Evolutionary conservation across 2,888 invertebrate genomes (phyloP).

Genomic region (Liopterus haemorrhoidalis): DNA sequence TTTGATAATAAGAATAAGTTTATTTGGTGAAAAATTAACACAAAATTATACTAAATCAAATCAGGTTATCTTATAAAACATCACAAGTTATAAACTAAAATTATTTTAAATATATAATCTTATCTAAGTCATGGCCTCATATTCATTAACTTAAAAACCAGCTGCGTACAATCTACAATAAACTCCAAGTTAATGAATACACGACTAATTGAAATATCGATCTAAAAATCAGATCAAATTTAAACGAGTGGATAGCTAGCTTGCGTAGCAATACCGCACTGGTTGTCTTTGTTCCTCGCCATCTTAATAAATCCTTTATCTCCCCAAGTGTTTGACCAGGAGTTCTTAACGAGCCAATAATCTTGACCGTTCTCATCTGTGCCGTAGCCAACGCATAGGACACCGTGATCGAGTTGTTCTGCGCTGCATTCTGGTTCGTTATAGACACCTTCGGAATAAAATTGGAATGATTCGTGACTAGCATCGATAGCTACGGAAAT

Average conservation of each 20-base stretch:
- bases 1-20: too few species aligned
- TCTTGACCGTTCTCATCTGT: constrained; percentile 63
- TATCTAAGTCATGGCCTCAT: too few species aligned
- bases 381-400: constrained; percentile 78
- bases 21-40: neutral
- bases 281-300: constrained; percentile 75
- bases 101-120: neutral
- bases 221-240: constrained; percentile 27
- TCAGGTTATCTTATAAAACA: neutral
- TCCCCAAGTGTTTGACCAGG: constrained; percentile 78
- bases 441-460: constrained; percentile 75
- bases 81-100: neutral
- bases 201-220: too few species aligned
- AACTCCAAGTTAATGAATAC: neutral
- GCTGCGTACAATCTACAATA: too few species aligned
- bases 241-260: constrained; percentile 84
- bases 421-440: constrained; percentile 71
- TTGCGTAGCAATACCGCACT: constrained; percentile 78
- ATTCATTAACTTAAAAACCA: too few species aligned
- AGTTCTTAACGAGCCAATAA: constrained; percentile 86
- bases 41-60: neutral
- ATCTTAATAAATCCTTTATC: constrained; percentile 81
- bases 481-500: constrained; percentile 88
- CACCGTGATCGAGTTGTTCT: constrained; percentile 74
- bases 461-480: constrained; percentile 76